Evolutionary conservation across 2,797 vertebrate species (phyloP).

Genomic region (Amniataba percoides): DNA sequence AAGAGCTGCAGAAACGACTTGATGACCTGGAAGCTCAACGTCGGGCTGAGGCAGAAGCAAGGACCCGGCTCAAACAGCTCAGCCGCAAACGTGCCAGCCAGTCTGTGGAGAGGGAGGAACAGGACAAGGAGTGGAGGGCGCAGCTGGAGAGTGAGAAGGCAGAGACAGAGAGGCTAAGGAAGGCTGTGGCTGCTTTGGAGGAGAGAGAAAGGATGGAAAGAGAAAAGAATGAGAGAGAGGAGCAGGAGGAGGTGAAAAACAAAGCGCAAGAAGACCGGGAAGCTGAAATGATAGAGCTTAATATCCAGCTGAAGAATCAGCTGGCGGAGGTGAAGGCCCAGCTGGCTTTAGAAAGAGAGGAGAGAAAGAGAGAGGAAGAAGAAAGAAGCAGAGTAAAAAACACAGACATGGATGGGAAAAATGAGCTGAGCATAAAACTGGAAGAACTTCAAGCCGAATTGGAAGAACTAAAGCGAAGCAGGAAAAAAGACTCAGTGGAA

Average conservation of each 20-base stretch:
- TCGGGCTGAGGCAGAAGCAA: slow-evolving; percentile 81
- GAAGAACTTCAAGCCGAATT: slow-evolving; percentile 79
- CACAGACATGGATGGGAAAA: slow-evolving; percentile 53
- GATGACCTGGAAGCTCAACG: slow-evolving; percentile 85
- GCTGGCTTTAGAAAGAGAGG: slow-evolving; percentile 80
- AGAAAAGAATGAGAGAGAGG: slow-evolving; percentile 29
- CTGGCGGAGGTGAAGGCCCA: slow-evolving; percentile 77
- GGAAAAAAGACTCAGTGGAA: slow-evolving; percentile 36
- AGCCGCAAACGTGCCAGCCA: slow-evolving; percentile 81
- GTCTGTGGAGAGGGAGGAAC: slow-evolving; percentile 70
- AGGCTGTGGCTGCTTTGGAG: slow-evolving; percentile 70
- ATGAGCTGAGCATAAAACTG: slow-evolving; percentile 69
- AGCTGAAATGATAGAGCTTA: slow-evolving; percentile 76
- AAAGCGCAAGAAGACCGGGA: slow-evolving; percentile 70
- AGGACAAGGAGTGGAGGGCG: slow-evolving; percentile 74
- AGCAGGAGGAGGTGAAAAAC: slow-evolving; percentile 53
- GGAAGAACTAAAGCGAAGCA: slow-evolving; percentile 68
- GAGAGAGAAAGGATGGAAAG: slow-evolving; percentile 49
- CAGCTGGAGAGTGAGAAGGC: slow-evolving; percentile 81
- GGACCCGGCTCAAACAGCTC: slow-evolving; percentile 85
- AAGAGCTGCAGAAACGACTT: slow-evolving; percentile 83
- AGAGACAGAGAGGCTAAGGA: slow-evolving; percentile 75
- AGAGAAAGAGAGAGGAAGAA: slow-evolving; percentile 72
- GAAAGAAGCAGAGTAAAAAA: slow-evolving; percentile 56
- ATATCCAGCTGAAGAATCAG: slow-evolving; percentile 79